Evolutionary conservation across 2,888 invertebrate species (phyloP), one percentile per base, ranked within the genome.

Genomic region (Nemapogon koenigi): DNA sequence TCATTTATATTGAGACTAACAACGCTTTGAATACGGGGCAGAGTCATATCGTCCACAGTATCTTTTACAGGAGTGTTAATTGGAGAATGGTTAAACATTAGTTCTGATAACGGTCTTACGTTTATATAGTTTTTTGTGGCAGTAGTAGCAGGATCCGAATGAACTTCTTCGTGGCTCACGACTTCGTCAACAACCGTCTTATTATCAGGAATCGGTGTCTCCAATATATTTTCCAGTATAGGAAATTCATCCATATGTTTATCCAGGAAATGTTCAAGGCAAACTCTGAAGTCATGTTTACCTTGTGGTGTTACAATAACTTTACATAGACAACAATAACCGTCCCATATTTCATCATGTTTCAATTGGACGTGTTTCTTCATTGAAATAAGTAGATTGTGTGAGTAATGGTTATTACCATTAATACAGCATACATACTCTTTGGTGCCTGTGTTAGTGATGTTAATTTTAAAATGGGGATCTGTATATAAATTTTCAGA

Each of bases 291-390:
- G 39, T 40, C 43, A 26, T 69, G 58, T 11, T 47, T 46, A 11
- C 73, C 75, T 57, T 69, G 70, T 6, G 66, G 51, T 14, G 63
- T 70, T 2, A 73, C 69, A 14, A 75, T 71, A 2, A 73, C 64
- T 49, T 75, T 68, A 45, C 84, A 84, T 8, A 72, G 46, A 35
- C 50, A 59, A 49, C 84, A 85, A 47, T 68, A 79, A 1, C 85
- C 85, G 42, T 79, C 76, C 84, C 85, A 85, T 15, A 52, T 55
- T 17, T 80, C 70, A n/a, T 41, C 35, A 43, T 78, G 78, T 44
- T 69, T 72, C 0, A 50, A 41, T 49, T 75, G 71, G 2, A 73
- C 60, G 41, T 76, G 76, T 49, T 69, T 73, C 44, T 75, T 78
- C 47, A 78, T 59, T 2, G 75, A 75, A 49, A 78, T 78, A 19